phyloP scores from a whole-genome alignment of 2,113 vertebrate species.

The Phalacrocorax aristotelis region DNA sequence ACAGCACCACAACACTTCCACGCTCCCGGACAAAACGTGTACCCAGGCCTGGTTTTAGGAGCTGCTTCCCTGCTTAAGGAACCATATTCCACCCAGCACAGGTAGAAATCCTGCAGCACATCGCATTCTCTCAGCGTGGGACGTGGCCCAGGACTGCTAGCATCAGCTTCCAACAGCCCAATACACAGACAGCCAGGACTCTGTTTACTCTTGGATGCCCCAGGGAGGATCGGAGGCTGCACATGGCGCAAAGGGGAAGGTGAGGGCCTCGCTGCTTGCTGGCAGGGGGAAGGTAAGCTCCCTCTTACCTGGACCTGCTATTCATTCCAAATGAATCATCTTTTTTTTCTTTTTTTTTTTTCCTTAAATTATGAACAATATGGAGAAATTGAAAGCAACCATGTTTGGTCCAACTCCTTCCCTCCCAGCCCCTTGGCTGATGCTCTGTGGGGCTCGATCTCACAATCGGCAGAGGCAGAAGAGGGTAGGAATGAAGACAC shows the following conservation, averaged over 20 bases:
- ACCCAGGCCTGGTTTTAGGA: conserved; percentile 3
- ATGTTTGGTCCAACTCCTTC: conserved; percentile 61
- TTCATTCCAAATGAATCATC: conserved; percentile 55
- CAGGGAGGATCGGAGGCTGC: conserved; percentile 46
- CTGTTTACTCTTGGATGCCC: conserved; percentile 41
- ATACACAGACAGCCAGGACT: conserved; percentile 5
- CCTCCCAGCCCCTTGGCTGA: conserved; percentile 58
- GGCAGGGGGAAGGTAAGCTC: conserved; percentile 36
- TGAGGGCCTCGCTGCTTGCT: conserved; percentile 39
- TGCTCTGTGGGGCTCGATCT: conserved; percentile 65
- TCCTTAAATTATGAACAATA: conserved; percentile 73
- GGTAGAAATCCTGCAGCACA: conserved; percentile 26
- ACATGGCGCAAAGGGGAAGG: conserved; percentile 37
- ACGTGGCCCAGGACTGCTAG: not conserved
- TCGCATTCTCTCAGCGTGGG: conserved; percentile 29
- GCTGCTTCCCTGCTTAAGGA: conserved; percentile 20
- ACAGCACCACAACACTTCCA: not conserved
- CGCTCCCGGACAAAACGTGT: not conserved
- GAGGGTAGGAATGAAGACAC: conserved; percentile 98
- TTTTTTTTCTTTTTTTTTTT: conserved; percentile 3
- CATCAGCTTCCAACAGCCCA: conserved; percentile 33
- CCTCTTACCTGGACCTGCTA: conserved; percentile 49
- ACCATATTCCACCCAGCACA: conserved; percentile 19
- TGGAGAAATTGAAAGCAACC: conserved; percentile 71
- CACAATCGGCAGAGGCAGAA: conserved; percentile 98